phyloP scores from a whole-genome alignment of 1,140 invertebrate species.

The Saxidomus purpurata region DNA sequence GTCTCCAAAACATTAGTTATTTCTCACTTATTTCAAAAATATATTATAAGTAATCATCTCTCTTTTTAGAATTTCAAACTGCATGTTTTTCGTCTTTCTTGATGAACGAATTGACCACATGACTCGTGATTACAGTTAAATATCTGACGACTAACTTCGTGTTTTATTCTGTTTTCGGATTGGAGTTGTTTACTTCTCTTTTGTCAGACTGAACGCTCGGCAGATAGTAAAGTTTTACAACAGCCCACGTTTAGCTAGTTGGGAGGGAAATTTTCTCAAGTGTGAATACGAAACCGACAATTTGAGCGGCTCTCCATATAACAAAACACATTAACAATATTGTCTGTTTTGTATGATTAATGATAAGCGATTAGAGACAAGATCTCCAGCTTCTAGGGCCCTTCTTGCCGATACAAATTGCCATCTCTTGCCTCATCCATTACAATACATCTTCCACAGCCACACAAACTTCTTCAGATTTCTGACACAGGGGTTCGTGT shows the following conservation, averaged over 20 bases:
- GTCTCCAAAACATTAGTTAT: no score
- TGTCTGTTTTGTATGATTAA: conserved; percentile 64
- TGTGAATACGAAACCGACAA: conserved; percentile 58
- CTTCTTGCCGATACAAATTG: conserved; percentile 48
- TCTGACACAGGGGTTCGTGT: conserved; percentile 36
- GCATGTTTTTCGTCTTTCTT: no score
- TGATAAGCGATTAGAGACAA: conserved; percentile 57
- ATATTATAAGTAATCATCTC: no score
- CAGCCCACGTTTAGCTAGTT: neutral
- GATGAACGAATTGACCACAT: no score
- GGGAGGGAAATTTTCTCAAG: conserved; percentile 34
- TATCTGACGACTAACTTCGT: no score
- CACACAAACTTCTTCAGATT: neutral
- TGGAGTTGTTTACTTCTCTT: no score
- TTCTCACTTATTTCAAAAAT: no score
- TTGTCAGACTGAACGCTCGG: neutral
- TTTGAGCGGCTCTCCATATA: conserved; percentile 29
- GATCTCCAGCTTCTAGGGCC: conserved; percentile 40
- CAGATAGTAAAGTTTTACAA: neutral
- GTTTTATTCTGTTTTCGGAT: no score
- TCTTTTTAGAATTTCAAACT: no score
- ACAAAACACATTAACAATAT: conserved; percentile 69
- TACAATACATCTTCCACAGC: conserved; percentile 48
- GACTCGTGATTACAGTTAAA: no score
- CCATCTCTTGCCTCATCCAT: conserved; percentile 43